Percentiles rank a stretch among this genome's conserved stretches.
phyloP scores from a whole-genome alignment of 2,888 invertebrate genomes.

The Cryptus viduatorius region DNA sequence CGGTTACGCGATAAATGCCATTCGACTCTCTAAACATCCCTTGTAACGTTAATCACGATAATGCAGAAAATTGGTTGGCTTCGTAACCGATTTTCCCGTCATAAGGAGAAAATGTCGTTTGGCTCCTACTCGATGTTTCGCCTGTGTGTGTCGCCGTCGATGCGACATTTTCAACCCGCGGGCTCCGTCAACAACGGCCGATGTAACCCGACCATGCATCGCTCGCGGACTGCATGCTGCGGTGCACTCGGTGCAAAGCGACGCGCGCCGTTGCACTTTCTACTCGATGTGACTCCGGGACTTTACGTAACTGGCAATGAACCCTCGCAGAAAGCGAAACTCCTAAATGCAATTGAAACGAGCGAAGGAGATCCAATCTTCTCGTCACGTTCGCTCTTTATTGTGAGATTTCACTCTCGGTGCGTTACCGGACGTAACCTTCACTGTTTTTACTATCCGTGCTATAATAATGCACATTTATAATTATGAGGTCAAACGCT shows the following conservation, averaged over 20 bases:
- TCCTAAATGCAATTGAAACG: slow-evolving; percentile 55
- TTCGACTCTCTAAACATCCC: neutral
- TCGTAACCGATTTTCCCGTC: slow-evolving; percentile 74
- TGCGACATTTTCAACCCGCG: slow-evolving; percentile 13
- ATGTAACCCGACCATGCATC: slow-evolving; percentile 72
- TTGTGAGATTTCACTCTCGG: neutral
- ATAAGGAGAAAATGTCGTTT: slow-evolving; percentile 76
- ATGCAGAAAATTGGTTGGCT: slow-evolving; percentile 8
- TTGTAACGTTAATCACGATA: slow-evolving; percentile 6
- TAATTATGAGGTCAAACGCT: neutral
- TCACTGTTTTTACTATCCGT: neutral
- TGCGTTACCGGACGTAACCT: neutral
- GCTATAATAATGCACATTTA: neutral
- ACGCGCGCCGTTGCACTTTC: slow-evolving; percentile 78
- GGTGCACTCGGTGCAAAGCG: slow-evolving; percentile 41
- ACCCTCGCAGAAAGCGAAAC: slow-evolving; percentile 73
- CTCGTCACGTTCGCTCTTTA: slow-evolving; percentile 4
- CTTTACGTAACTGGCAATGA: slow-evolving; percentile 84
- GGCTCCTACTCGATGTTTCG: slow-evolving; percentile 10
- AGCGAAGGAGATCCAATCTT: slow-evolving; percentile 33
- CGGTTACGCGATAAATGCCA: slow-evolving; percentile 5
- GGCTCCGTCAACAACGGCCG: slow-evolving; percentile 57
- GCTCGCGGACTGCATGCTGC: slow-evolving; percentile 41
- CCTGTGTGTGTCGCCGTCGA: neutral
- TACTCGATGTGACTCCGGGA: slow-evolving; percentile 73